These are phyloP conservation scores for Mastigias papua DNA, from an alignment of 30 jellyfish, hydroid and myxozoan species.

Conservation along the genomic window DNA sequence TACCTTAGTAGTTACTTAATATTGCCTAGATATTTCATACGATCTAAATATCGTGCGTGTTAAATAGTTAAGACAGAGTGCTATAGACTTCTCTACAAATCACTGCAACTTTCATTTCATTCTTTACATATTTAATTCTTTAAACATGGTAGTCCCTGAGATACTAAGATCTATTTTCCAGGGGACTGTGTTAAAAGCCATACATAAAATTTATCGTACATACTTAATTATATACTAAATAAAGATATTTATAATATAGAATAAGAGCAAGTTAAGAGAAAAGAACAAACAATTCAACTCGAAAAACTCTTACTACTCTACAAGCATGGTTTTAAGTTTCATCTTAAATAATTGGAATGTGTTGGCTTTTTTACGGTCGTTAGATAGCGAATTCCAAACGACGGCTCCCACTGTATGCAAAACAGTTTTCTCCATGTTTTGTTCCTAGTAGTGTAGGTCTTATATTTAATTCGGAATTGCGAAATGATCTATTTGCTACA, in stretches of 20 bases:
- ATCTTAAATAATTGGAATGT: background rate
- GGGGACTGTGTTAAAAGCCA: background rate
- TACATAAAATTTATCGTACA: background rate
- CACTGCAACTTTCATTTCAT: background rate
- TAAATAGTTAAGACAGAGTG: too few species aligned
- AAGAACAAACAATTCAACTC: background rate
- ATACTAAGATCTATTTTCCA: background rate
- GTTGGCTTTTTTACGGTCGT: background rate
- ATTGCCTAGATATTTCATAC: too few species aligned
- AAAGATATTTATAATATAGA: background rate
- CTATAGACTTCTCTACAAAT: too few species aligned
- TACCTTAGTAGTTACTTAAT: too few species aligned
- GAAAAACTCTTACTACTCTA: background rate
- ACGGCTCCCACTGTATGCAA: background rate
- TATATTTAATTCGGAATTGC: background rate
- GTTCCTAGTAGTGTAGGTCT: background rate
- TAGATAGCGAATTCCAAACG: background rate
- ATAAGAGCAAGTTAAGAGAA: background rate
- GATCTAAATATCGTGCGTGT: too few species aligned
- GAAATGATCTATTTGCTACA: background rate
- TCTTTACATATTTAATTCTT: background rate
- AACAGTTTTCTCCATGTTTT: background rate
- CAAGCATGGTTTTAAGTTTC: background rate
- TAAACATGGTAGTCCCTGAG: background rate
- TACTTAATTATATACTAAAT: background rate